These are phyloP conservation scores for Leptestheria dahalacensis DNA, from an alignment of 1,140 invertebrate species.

Conservation along the genomic window DNA sequence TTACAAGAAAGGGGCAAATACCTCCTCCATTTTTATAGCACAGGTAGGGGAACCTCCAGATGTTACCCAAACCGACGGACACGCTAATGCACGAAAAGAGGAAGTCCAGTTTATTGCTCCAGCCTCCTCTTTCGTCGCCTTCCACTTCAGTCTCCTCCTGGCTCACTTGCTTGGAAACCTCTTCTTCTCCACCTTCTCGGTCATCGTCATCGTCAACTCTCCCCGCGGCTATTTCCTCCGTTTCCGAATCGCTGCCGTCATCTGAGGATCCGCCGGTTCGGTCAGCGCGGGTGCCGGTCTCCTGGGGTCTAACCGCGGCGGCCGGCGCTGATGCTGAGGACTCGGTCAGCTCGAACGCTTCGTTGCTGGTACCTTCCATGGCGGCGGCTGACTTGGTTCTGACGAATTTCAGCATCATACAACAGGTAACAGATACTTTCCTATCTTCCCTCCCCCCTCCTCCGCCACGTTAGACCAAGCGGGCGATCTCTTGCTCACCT, in stretches of 20 bases:
- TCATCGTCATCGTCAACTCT: no score
- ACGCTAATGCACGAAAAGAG: constrained; percentile 29
- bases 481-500: no score
- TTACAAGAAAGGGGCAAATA: constrained; percentile 18
- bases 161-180: no score
- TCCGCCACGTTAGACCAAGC: no score
- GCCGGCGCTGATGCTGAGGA: background rate
- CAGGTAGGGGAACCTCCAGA: constrained; percentile 40
- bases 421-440: background rate
- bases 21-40: constrained; percentile 41
- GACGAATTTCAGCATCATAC: background rate
- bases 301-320: no score
- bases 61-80: constrained; percentile 32
- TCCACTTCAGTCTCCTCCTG: background rate
- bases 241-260: background rate
- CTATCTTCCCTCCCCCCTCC: no score
- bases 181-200: no score
- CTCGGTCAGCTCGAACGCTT: background rate
- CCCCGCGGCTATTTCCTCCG: no score
- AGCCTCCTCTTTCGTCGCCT: constrained; percentile 20
- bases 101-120: constrained; percentile 31
- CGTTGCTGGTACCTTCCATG: background rate
- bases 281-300: no score
- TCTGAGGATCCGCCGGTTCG: no score
- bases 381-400: background rate